phyloP scores from a whole-genome alignment of 1,140 invertebrate genomes.

The Parapsyche elsis region DNA sequence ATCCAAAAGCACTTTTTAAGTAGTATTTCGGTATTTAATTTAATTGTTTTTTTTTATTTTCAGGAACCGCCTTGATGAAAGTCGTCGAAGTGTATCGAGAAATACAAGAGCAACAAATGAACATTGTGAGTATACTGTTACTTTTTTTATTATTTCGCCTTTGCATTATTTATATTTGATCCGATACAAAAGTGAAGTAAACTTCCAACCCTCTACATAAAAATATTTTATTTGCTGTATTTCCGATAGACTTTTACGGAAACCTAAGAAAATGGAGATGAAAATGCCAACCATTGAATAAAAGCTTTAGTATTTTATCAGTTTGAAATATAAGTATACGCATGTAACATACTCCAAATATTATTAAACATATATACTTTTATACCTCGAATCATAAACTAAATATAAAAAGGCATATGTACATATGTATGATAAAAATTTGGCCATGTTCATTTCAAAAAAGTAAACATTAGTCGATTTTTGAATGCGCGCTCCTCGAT shows the following conservation, averaged over 20 bases:
- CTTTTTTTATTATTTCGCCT: slow-evolving; percentile 28
- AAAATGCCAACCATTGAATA: slow-evolving; percentile 3
- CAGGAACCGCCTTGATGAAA: slow-evolving; percentile 89
- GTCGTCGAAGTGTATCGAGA: slow-evolving; percentile 92
- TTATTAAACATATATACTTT: not conserved
- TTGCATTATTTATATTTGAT: slow-evolving; percentile 25
- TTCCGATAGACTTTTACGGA: not conserved
- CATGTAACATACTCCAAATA: not conserved
- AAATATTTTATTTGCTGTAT: slow-evolving; percentile 14
- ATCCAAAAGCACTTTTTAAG: not conserved
- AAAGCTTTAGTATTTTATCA: slow-evolving; percentile 5
- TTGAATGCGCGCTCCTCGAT: not conserved
- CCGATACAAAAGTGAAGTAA: slow-evolving; percentile 1
- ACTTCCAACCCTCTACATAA: not conserved
- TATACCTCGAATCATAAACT: too few species aligned
- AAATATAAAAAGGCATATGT: too few species aligned
- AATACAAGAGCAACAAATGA: slow-evolving; percentile 92
- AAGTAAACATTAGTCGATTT: too few species aligned
- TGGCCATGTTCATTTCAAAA: too few species aligned
- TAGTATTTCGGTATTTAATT: not conserved
- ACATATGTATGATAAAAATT: too few species aligned
- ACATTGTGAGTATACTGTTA: slow-evolving; percentile 81
- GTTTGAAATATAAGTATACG: not conserved
- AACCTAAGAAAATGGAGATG: not conserved
- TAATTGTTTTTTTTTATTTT: slow-evolving; percentile 63